These are phyloP conservation scores for Patiria pectinifera DNA, from an alignment of 53 echinoderm and acorn worm genomes.

Conservation along the genomic window DNA sequence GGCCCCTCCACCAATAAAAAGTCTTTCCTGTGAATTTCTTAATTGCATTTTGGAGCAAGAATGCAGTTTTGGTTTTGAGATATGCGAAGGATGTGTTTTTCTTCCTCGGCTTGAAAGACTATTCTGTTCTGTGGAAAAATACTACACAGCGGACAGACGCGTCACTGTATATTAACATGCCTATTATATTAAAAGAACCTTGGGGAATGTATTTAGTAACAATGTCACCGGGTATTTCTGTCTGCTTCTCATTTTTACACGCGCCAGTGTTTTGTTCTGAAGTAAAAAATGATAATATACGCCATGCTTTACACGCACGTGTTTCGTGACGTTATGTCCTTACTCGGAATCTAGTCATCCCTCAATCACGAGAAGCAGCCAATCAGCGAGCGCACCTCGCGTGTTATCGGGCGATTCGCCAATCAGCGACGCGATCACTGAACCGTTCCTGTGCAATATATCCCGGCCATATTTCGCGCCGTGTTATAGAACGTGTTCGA, in stretches of 20 bases:
- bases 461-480: background rate
- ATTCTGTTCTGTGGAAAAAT: background rate
- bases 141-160: background rate
- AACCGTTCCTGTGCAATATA: background rate
- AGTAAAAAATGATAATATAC: background rate
- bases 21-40: no score
- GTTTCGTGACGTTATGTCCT: background rate
- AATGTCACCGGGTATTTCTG: background rate
- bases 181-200: background rate
- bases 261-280: background rate
- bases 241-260: background rate
- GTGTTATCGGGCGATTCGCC: slow-evolving; percentile 27
- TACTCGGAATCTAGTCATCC: background rate
- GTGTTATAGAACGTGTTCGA: background rate
- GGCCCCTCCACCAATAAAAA: no score
- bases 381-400: slow-evolving; percentile 18
- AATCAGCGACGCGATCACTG: slow-evolving; percentile 46
- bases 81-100: background rate
- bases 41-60: no score
- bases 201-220: background rate
- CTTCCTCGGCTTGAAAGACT: background rate
- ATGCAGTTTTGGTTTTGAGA: no score
- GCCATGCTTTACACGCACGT: background rate
- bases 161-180: no score
- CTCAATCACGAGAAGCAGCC: background rate